Evolutionary conservation across 2,797 vertebrate genomes (phyloP), one percentile per base, ranked within the genome.

Genomic region (Squalus acanthias): DNA sequence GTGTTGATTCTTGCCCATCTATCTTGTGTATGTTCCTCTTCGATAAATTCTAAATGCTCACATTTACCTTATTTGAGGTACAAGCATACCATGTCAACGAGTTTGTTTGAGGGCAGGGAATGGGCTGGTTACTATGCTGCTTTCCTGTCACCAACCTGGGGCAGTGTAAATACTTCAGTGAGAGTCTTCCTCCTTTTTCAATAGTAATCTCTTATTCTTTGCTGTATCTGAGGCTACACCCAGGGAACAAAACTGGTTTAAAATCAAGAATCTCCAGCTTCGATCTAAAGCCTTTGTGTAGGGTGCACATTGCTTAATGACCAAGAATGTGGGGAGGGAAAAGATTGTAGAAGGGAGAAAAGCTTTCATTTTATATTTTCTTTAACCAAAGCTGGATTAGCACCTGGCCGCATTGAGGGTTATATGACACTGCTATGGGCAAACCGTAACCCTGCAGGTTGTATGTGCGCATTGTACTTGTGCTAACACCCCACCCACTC

Each of bases 191-290:
- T 89, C n/a, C 57, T 33, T 69, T 95, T 69, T 50, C 26, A 24
- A 13, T 70, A 70, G 20, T 24, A 46, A 29, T 95, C 24, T 94
- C 9, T 92, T n/a, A 20, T 50, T 50, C 22, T 85, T 92, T 95
- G 7, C 63, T 67, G 33, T 46, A 26, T 50, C 65, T 50, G 65
- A 95, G 65, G 22, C 20, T 95, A n/a, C 39, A 72, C 65, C 69
- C 39, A 53, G 22, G 10, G 39, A 70, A 46, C 91, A 93, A 95
- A 95, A 69, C 67, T 95, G 63, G 67, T 95, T 95, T 95, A 53
- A 57, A 33, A 29, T 95, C 46, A 53, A 50, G 94, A 76, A 95
- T 95, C 50, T 74, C 26, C 7, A 92, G 89, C 60, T 76, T 74
- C 9, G 26, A 76, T 29, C 26, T 15, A 33, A 20, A 74, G 22